phyloP scores from a whole-genome alignment of 2,888 invertebrate genomes.

The Steinernema carpocapsae region DNA sequence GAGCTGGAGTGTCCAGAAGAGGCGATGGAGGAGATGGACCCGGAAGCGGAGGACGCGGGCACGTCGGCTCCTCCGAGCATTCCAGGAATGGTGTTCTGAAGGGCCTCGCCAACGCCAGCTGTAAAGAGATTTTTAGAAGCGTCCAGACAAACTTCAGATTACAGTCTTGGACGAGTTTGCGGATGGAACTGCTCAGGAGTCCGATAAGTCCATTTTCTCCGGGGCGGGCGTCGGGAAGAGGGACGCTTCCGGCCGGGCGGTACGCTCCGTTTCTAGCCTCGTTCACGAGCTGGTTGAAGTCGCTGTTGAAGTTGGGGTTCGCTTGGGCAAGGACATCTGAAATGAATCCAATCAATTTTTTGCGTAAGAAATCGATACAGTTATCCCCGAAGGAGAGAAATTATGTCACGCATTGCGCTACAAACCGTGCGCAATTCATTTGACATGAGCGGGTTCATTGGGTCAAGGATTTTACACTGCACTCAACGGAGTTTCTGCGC shows the following conservation, averaged over 20 bases:
- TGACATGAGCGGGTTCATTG: background rate
- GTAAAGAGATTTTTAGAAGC: background rate
- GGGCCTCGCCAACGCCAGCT: slow-evolving; percentile 68
- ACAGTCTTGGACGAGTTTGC: slow-evolving; percentile 68
- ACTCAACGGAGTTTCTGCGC: background rate
- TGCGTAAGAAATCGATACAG: too few species aligned
- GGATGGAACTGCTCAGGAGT: slow-evolving; percentile 65
- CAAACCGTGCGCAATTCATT: background rate
- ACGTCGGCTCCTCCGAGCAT: slow-evolving; percentile 55
- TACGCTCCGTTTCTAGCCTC: slow-evolving; percentile 50
- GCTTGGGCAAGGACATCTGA: slow-evolving; percentile 65
- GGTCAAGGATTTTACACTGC: slow-evolving; percentile 32
- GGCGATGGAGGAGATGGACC: slow-evolving; percentile 33
- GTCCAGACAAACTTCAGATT: slow-evolving; percentile 41
- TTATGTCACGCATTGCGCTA: background rate
- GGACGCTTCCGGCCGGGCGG: slow-evolving; percentile 45
- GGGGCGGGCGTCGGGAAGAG: slow-evolving; percentile 66
- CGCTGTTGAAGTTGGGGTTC: slow-evolving; percentile 66
- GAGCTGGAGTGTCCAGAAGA: background rate
- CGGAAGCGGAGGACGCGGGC: background rate
- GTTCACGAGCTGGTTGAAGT: slow-evolving; percentile 58
- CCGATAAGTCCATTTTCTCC: slow-evolving; percentile 69
- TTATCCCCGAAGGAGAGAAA: too few species aligned
- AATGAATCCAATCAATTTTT: background rate
- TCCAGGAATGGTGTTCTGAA: slow-evolving; percentile 64